phyloP scores from a whole-genome alignment of 2,113 vertebrate genomes.

The Passer montanus region DNA sequence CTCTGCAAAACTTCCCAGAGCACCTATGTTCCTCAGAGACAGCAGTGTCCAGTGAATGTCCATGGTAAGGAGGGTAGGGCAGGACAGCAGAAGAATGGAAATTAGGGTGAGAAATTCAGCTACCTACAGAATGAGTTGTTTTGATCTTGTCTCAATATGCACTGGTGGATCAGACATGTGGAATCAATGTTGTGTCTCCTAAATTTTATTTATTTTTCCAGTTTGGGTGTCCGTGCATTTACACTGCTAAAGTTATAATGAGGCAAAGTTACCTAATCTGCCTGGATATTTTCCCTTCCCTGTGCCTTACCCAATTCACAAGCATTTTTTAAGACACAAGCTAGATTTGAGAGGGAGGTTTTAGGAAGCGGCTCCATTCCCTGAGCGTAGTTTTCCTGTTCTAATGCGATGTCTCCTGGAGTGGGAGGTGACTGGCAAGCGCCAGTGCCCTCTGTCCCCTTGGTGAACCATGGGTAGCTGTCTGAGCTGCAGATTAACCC shows the following conservation, averaged over 20 bases:
- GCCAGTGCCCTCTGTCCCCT: background rate
- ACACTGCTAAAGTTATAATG: background rate
- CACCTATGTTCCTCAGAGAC: background rate
- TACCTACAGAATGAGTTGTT: background rate
- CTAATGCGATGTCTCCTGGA: rapidly evolving
- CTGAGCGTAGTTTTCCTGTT: rapidly evolving
- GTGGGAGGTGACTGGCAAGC: background rate
- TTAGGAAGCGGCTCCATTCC: background rate
- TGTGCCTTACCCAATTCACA: background rate
- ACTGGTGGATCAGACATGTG: background rate
- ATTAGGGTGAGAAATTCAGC: background rate
- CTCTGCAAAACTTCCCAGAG: background rate
- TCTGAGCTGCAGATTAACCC: background rate
- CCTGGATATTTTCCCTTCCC: background rate
- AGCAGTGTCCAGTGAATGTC: background rate
- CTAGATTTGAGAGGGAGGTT: background rate
- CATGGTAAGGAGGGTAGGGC: background rate
- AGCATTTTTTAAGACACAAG: background rate
- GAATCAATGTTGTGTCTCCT: background rate
- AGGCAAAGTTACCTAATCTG: background rate
- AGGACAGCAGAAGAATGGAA: background rate
- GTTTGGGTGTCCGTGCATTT: background rate
- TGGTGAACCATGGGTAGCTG: background rate
- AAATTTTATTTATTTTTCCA: background rate
- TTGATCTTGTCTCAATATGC: background rate